A percentile compares a stretch with the other conserved stretches of the same genome.
Evolutionary conservation across 2,888 invertebrate genomes (phyloP).

Genomic region (Phalangium opilio): DNA sequence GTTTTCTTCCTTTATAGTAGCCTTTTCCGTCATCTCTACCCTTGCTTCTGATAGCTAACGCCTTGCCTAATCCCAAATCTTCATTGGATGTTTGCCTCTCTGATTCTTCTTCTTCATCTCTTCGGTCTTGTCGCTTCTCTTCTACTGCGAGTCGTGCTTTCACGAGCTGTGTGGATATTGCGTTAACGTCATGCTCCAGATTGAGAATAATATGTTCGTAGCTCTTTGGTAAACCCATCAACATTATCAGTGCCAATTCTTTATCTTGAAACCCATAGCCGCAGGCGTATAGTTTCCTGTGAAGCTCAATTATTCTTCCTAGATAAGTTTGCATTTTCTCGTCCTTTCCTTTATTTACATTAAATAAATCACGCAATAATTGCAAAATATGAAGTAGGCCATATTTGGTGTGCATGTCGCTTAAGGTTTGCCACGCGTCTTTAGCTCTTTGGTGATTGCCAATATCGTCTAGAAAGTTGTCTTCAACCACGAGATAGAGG

Average conservation of each 20-base stretch:
- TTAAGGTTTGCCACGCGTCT: slow-evolving; percentile 1
- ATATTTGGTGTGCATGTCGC: slow-evolving; percentile 1
- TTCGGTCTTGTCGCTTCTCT: no score
- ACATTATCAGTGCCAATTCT: no score
- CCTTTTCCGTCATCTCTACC: no score
- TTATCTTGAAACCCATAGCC: no score
- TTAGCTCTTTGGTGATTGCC: background rate
- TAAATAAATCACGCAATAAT: slow-evolving; percentile 6
- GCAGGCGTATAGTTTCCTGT: no score
- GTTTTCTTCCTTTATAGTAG: background rate
- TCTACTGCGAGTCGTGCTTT: no score
- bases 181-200: no score
- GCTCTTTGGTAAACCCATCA: no score
- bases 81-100: background rate
- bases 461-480: slow-evolving; percentile 1
- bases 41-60: background rate
- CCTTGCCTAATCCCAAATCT: background rate
- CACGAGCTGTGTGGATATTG: no score
- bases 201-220: no score
- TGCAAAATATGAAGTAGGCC: background rate
- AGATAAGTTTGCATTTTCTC: slow-evolving; percentile 1
- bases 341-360: background rate
- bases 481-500: slow-evolving; percentile 2
- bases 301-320: background rate
- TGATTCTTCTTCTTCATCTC: no score